Evolutionary conservation across 1,140 invertebrate species (phyloP), one percentile per base, ranked within the genome.

Genomic region (Drosophila sproati): DNA sequence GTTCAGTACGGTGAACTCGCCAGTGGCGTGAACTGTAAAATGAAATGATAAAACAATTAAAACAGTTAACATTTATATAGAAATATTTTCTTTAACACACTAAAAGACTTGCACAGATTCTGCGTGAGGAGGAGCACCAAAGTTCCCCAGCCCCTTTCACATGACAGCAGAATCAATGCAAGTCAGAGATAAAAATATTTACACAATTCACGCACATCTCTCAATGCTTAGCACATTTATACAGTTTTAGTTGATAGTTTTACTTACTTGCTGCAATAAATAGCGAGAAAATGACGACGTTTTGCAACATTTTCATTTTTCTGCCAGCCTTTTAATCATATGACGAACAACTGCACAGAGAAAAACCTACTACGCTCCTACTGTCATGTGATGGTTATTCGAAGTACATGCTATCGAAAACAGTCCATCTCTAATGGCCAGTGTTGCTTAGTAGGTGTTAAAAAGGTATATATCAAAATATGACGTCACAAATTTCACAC

Each of bases 1-100:
- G 80, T 95, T 94, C 47, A 96, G 91, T 28, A 96, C 91, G 51
- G 93, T 93, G 47, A 97, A 94, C 92, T 96, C 95, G 37, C 96
- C 96, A 73, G 90, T 93, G 43, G 94, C 95, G 76, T 94, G 93
- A 43, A 94, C 96, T 96, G 64, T 72, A 12, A 32, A 48, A 3
- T 28, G 20, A 6, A 43, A 5, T 5, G 62, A 20, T 59, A 45
- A 89, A 75, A 72, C 2, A 43, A 20, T 41, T 28, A 86, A 92
- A 61, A 78, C 76, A 41, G 47, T 82, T 32, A 80, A 2, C 5
- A 5, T 20, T 20, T 29, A 59, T 37, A 20, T 43, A 37, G 20
- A 20, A 20, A 20, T 20, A 39, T 29, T 7, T 12, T 5, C 20
- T 29, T 31, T 28, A 54, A 55, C 20, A 20, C 35, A 20, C 34